Base-by-base conservation (phyloP, 2,113 vertebrate genomes). In the Chunga burmeisteri region DNA sequence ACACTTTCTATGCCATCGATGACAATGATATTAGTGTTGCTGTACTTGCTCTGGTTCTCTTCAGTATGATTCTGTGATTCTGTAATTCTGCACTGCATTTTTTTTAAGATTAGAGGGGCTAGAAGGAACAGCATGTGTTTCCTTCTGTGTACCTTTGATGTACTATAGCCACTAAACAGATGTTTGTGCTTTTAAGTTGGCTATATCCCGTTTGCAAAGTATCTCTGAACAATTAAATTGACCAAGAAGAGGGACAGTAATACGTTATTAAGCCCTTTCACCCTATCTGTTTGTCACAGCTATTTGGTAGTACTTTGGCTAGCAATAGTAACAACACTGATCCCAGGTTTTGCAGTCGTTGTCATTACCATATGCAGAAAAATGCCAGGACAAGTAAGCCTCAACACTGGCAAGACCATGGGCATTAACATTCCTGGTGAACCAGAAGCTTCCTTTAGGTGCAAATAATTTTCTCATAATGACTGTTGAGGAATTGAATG, bases 231-330 rank as follows among this genome's bases (percentile, higher is more conserved):
- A 10, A 66, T 36, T 88, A 53, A 68, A 40, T 36, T 36, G 21
- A 36, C 16, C 32, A 16, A 44, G 25, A 88, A 62, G 18, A 77
- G 9, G 21, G 2, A 8, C 0, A 0, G 7, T n/a, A 55, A n/a
- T 8, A 29, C 0, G 8, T 62, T 81, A 42, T 29, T 26, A 75
- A 59, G 17, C 3, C 9, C 6, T 59, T 81, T 80, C 23, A 80
- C 10, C 6, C 36, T 7, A 81, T 73, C 19, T 58, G 7, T 30
- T 90, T 88, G 52, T 26, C 71, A 61, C 44, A 59, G 22, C 11
- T 82, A 46, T 75, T 59, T 55, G 32, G 18, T 32, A 40, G 5
- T 29, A 34, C 19, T 52, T 77, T 56, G 26, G 38, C 44, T 80
- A 68, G 10, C 19, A 38, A 44, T 7, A 59, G 11, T 30, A 75